Base-by-base conservation (phyloP, 2,113 vertebrate species). In the Donacobius atricapilla region DNA sequence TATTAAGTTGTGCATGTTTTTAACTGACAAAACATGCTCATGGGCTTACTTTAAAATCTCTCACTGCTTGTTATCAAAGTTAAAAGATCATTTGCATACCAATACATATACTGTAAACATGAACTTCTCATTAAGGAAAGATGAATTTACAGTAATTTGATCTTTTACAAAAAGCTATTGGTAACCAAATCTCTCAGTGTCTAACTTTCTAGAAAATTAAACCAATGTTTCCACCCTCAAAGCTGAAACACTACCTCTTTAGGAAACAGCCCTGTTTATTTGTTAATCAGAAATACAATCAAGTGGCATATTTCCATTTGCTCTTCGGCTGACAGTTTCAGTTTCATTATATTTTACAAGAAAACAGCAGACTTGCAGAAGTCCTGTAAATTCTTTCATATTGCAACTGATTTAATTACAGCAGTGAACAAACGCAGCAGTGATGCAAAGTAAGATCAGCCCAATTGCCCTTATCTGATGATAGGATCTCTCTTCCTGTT, bases 111-210 rank as follows among this genome's bases (percentile, higher is more conserved):
- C 97, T 98, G 98, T 98, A 98, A 98, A 98, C 97, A 97, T 97
- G 97, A 98, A 97, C 90, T 98, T 97, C 97, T 98, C 96, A 97
- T 98, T 98, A 98, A 97, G 96, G 97, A 98, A 98, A 97, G 95
- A 97, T 93, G 96, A 93, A 96, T 97, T 98, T 98, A 97, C 97
- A 97, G 97, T 98, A 98, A 98, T 97, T 96, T 92, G 93, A 98
- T 97, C 97, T 97, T 96, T 98, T 97, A 98, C 97, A 97, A 97
- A 98, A 97, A 97, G 96, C 97, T 97, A 95, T 98, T 97, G 95
- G 97, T 97, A 97, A 97, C 97, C 91, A 87, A 97, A 97, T 94
- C 98, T 97, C 96, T 96, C 93, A 76, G 95, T 87, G 92, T 87
- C 91, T 97, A 97, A 97, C 97, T 96, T 96, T 98, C 96, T 97